Evolutionary conservation across 2,888 invertebrate genomes (phyloP), one percentile per base, ranked within the genome.

Genomic region (Nomada hirtipes): DNA sequence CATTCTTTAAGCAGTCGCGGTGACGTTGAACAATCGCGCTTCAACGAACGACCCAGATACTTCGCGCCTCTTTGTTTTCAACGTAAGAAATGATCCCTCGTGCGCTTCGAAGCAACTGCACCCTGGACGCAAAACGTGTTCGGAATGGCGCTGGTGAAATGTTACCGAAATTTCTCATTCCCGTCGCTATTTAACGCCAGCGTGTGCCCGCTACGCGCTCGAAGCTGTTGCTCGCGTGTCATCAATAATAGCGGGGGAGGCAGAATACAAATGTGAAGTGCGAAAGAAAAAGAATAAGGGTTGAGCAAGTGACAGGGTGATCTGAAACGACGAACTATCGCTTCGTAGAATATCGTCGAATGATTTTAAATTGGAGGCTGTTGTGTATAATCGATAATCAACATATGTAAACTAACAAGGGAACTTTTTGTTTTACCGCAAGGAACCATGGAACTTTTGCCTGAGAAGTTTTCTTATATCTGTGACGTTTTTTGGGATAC

Each of bases 131-230:
- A 47, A 71, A 70, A 82, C 82, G 82, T 82, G 82, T 80, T 80
- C 57, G 70, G 82, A 82, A 82, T 82, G 70, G 81, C 70, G 47
- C 81, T 13, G 20, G 65, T 81, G 82, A 82, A 81, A 81, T 81
- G 82, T 82, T 82, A 71, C 82, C 61, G 82, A 82, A 82, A 82
- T 82, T 82, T 82, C 82, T 82, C 82, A 82, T 82, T 71, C 82
- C 70, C 55, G 67, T 67, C 61, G 63, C 76, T 81, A 75, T 75
- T 82, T 82, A 82, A 80, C 71, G 65, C 57, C 42, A 44, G 29
- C 23, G 55, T 44, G 57, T 52, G 42, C 68, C 68, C 55, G 73
- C 68, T 59, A 23, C 64, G 63, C 63, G 47, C 50, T 23, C 64
- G 50, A 53, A 60, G n/a, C 52, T 64, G 71, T 55, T 67, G 50